Base-by-base conservation (phyloP, 2,797 vertebrate genomes). In the Naso thynnoides region DNA sequence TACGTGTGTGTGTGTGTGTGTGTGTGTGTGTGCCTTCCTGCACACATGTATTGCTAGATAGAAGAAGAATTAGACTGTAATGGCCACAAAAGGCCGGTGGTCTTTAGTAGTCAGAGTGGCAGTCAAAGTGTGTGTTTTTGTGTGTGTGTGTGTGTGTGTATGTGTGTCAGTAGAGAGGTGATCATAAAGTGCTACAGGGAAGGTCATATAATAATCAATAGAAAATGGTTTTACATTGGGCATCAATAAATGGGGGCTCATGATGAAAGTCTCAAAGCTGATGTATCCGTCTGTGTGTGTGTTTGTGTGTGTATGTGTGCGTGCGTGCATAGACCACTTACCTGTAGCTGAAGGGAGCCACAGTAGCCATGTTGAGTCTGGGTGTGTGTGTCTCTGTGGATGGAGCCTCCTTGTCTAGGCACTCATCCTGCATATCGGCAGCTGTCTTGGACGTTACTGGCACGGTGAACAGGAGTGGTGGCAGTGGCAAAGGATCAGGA, bases 261-360 rank as follows among this genome's bases (percentile, higher is more conserved):
- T 49, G 23, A 44, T 1, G 18, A 8, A 78, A 57, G 16, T 58
- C 23, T 26, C 64, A 24, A 19, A 68, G 66, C 2, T n/a, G 33
- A 5, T 70, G 65, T 65, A 38, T 71, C 16, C n/a, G 16, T 41
- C 23, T 38, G 26, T 52, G 19, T 52, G 38, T 76, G 39, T 58
- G 44, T 60, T 31, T 68, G 48, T 67, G 3, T 76, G n/a, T 49
- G 36, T 60, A 50, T 48, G 53, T 53, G 41, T 33, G 44, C 48
- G 42, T 74, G 45, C 59, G 48, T 69, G 45, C n/a, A 29, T 3
- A 11, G 39, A 15, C 38, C 3, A 65, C 92, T 92, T 79, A 96
- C 96, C 95, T 93, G 93, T 96, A 97, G 82, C 93, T 96, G 91
- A 98, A 98, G 6, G 97, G 97, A 39, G 97, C 96, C 52, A 98